These are phyloP conservation scores for Mythimna pallens DNA, from an alignment of 2,888 invertebrate genomes.

Conservation along the genomic window DNA sequence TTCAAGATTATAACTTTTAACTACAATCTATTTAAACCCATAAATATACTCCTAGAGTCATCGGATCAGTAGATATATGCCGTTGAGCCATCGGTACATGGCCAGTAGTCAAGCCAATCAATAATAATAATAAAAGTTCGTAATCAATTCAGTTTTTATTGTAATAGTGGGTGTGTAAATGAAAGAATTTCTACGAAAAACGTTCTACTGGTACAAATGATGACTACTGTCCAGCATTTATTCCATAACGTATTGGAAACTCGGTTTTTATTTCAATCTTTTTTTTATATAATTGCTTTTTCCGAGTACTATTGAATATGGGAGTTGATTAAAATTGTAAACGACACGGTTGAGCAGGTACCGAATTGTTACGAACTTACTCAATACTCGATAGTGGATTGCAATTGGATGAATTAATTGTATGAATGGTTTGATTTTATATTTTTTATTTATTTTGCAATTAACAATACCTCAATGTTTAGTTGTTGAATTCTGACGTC, in stretches of 20 bases:
- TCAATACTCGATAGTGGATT: neutral
- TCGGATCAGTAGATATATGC: too few species aligned
- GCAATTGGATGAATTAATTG: neutral
- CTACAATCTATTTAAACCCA: neutral
- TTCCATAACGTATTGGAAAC: neutral
- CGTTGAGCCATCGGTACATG: too few species aligned
- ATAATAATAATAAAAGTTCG: too few species aligned
- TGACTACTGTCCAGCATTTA: conserved; percentile 17
- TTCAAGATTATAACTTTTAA: neutral
- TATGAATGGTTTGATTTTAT: neutral
- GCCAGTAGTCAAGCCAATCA: too few species aligned
- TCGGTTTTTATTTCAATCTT: conserved; percentile 8
- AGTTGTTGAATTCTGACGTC: too few species aligned
- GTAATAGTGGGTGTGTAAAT: too few species aligned
- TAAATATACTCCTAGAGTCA: too few species aligned
- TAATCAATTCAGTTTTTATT: too few species aligned
- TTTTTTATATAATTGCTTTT: conserved; percentile 37
- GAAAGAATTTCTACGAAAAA: neutral
- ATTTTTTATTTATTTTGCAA: neutral
- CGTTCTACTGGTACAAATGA: neutral
- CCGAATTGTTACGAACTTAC: conserved; percentile 24
- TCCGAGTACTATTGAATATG: conserved; percentile 28
- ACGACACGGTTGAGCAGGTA: conserved; percentile 8
- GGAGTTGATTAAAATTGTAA: conserved; percentile 38
- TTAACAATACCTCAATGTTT: too few species aligned